Conservation (phyloP, 2,888 invertebrate species). For the Phaonia tiefii region DNA sequence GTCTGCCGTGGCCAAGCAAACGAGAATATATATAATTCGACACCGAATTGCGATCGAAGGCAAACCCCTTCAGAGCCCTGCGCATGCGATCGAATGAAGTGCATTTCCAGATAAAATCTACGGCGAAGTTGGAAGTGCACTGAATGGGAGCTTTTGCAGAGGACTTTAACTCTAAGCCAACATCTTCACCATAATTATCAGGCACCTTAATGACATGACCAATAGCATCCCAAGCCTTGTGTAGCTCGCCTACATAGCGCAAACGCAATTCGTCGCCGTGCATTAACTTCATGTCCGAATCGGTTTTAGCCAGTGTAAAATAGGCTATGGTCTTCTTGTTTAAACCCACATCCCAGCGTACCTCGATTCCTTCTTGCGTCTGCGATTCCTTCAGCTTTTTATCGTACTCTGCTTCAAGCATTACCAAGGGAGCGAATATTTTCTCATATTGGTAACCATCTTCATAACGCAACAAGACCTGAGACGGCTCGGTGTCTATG, state of each 20-base stretch:
- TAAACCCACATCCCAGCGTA: constrained; percentile 98
- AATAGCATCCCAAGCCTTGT: constrained; percentile 98
- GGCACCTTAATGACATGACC: constrained; percentile 98
- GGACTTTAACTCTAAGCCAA: constrained; percentile 97
- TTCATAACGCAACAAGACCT: constrained; percentile 89
- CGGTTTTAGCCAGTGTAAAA: constrained; percentile 97
- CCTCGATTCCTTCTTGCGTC: constrained; percentile 98
- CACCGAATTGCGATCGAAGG: constrained; percentile 97
- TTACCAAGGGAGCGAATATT: constrained; percentile 97
- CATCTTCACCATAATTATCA: constrained; percentile 98
- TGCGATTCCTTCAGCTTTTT: constrained; percentile 98
- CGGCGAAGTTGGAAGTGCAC: constrained; percentile 96
- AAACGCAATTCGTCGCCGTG: constrained; percentile 98
- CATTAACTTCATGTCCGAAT: constrained; percentile 99
- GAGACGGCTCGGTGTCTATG: constrained; percentile 98
- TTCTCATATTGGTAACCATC: constrained; percentile 99
- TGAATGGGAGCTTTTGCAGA: constrained; percentile 96
- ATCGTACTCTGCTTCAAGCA: constrained; percentile 99
- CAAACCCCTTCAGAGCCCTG: constrained; percentile 95
- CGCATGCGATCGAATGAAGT: constrained; percentile 99
- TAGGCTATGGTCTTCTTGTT: constrained; percentile 99
- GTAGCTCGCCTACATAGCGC: constrained; percentile 94
- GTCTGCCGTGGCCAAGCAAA: constrained; percentile 95
- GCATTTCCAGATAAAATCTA: constrained; percentile 99
- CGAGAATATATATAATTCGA: constrained; percentile 99